Evolutionary conservation across 2,888 invertebrate genomes (phyloP), one percentile per base, ranked within the genome.

Genomic region (Drosophila austrosaltans): DNA sequence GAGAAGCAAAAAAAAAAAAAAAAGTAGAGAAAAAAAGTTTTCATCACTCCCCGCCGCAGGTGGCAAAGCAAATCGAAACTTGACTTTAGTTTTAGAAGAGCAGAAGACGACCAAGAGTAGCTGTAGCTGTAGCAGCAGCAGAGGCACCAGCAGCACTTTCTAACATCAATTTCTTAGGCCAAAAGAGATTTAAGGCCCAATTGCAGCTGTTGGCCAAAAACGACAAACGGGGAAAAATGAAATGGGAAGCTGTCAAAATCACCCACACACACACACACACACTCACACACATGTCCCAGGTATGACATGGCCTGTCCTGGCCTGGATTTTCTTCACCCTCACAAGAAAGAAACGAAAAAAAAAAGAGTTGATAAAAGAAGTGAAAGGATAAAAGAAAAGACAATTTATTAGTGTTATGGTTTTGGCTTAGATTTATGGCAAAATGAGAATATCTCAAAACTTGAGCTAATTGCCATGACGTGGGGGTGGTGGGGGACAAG

Each of bases 301-400:
- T 61, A 62, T 68, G 70, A 69, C 70, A 70, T 71, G 70, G 30
- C 70, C 70, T 71, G 63, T 59, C 70, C 69, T 71, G 70, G 30
- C 70, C 70, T 71, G 63, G 64, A 69, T 69, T 59, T 22, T 53
- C 25, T 53, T 40, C 63, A 54, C 42, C 25, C 32, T 2, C 25
- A 40, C 40, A 28, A 28, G 4, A 28, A 28, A 28, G 4, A 28
- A 28, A 28, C 2, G 5, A 4, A 30, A 30, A 30, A 30, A 30
- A 30, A 61, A 39, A 40, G 39, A 32, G 28, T 58, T 22, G 63
- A 54, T 36, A 59, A 54, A 63, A 28, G 6, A 39, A 59, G 36
- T 22, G 36, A 39, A 62, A 53, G 39, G 54, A 59, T 48, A 30
- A 32, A 36, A 36, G 25, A 16, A 60, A 60, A 53, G 60, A 40